Evolutionary conservation across 2,888 invertebrate genomes (phyloP), one percentile per base, ranked within the genome.

Genomic region (Nebria brevicollis): DNA sequence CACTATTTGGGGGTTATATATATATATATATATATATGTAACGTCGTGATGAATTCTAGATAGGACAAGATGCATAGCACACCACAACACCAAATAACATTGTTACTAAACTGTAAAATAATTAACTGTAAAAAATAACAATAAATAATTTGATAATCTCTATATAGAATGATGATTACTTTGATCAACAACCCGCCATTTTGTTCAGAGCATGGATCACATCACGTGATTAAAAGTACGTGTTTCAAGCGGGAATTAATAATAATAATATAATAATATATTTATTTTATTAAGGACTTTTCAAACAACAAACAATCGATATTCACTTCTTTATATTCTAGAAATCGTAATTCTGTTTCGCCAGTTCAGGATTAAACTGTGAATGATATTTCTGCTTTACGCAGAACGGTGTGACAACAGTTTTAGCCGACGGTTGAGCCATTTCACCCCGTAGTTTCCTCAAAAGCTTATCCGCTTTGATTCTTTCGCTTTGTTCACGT

Each of bases 301-400:
- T 34, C 34, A 34, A 34, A 34, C 5, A 34, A 34, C 5, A 34
- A 34, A 34, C 34, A 34, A 34, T 34, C 1, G 34, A 54, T 68
- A 8, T 68, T 68, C 13, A 68, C 4, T 25, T 68, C 26, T 25
- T 34, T 25, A 7, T 70, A 25, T 70, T 26, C 25, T 70, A 11
- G 10, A 34, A 34, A 70, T 85, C 84, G 86, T 89, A 92, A 90
- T 96, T 97, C 89, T 96, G 96, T 86, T 95, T 93, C 13, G 96
- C 96, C 77, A 96, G 88, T 88, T 95, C 93, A 20, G 99, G 99
- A 91, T 98, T 98, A 88, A 97, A 99, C 88, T 98, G 98, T 2
- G 97, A 97, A 90, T 98, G 98, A 87, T 99, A 99, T 89, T 95
- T 96, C 86, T 95, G 95, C 84, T 93, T 88, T 72, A 87, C 85